phyloP scores from a whole-genome alignment of 2,888 invertebrate genomes.

The Pollenia griseotomentosa region DNA sequence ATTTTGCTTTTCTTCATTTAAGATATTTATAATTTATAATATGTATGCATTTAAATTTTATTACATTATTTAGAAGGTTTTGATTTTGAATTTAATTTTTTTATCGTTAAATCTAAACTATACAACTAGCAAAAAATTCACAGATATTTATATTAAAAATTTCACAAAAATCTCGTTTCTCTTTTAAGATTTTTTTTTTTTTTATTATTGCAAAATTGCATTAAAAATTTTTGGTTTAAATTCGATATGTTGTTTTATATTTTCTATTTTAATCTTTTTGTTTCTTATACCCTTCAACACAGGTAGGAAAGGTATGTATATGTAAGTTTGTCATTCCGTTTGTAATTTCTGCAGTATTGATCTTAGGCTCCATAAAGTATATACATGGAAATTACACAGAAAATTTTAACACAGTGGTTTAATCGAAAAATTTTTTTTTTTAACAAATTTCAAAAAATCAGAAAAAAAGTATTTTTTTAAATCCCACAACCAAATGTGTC shows the following conservation, averaged over 20 bases:
- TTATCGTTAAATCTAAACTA: conserved; percentile 45
- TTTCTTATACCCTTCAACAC: no score
- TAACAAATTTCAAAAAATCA: fast-evolving
- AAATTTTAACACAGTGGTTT: no score
- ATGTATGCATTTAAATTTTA: conserved; percentile 42
- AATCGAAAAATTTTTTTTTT: no score
- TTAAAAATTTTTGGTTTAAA: conserved; percentile 79
- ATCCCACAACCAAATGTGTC: no score
- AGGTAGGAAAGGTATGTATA: no score
- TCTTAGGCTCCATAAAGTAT: no score
- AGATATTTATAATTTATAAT: not conserved
- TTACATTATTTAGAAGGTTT: conserved; percentile 41
- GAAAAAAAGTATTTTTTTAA: no score
- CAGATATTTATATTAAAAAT: conserved; percentile 15
- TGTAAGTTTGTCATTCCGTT: no score
- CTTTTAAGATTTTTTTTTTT: not conserved
- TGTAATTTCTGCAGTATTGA: no score
- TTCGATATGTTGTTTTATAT: conserved; percentile 80
- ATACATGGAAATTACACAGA: no score
- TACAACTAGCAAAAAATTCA: conserved; percentile 41
- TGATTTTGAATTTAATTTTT: conserved; percentile 52
- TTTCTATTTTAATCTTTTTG: not conserved
- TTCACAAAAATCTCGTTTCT: conserved; percentile 21
- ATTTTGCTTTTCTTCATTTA: not conserved
- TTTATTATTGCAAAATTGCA: conserved; percentile 39